Evolutionary conservation across 2,113 vertebrate species (phyloP), one percentile per base, ranked within the genome.

Genomic region (Ranitomeya variabilis): DNA sequence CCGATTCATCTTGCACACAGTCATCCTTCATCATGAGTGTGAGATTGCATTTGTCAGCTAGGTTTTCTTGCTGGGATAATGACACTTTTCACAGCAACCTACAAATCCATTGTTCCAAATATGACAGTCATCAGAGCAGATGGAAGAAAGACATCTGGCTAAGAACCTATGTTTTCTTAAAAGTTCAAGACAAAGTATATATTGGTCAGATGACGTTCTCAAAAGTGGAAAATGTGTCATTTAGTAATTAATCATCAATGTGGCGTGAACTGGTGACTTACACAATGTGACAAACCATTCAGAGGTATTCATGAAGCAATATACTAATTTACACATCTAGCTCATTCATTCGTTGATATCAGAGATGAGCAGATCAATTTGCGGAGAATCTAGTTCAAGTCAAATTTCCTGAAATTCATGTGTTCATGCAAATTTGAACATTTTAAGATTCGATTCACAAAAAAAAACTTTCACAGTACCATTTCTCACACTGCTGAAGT

Each of bases 31-130:
- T 85, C 83, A 7, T 37, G 54, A 74, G 52, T 73, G 52, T 73
- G 83, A 85, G 83, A 74, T 73, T 71, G 54, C 52, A 59, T 55
- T 85, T 85, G 69, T 73, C 66, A 73, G 69, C 7, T 73, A 37
- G 67, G 62, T 73, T 59, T 74, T 85, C 67, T 85, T 19, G 55
- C 83, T 74, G 26, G 69, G 83, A 59, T 76, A 59, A 45, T 69
- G 64, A 74, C 69, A 85, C 54, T 60, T 74, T 60, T 54, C 69
- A 85, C 67, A 74, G 54, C 69, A 74, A 23, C 52, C 83, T 76
- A 62, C n/a, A 81, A 60, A 62, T 60, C 62, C 19, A 85, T 73
- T 85, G 69, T 85, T 85, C 55, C 54, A 85, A 59, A 85, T 45
- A 85, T 84, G 82, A 55, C 64, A 83, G 67, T 66, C 31, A 19